Percentiles rank a stretch among this genome's conserved stretches.
Conservation (phyloP, 2,888 invertebrate genomes). For the Isoperla grammatica region DNA sequence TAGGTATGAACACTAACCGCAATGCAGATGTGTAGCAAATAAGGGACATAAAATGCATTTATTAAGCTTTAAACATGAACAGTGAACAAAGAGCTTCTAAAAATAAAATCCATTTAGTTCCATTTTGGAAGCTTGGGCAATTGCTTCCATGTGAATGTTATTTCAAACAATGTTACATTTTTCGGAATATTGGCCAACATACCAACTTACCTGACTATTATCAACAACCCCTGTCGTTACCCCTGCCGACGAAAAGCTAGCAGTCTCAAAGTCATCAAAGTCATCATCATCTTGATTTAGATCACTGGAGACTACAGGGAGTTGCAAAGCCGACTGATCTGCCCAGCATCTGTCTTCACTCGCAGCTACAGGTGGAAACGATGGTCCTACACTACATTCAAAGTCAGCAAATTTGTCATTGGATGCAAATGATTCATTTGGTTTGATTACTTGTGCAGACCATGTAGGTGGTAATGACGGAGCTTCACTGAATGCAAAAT, state of each 20-base stretch:
- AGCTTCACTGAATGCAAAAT: slow-evolving; percentile 33
- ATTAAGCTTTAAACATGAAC: too few species aligned
- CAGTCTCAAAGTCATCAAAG: slow-evolving; percentile 32
- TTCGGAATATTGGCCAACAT: too few species aligned
- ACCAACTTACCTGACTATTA: slow-evolving; percentile 18
- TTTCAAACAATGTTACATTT: too few species aligned
- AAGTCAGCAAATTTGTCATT: slow-evolving; percentile 31
- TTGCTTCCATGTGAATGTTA: too few species aligned
- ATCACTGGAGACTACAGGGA: not conserved
- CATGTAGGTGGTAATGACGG: not conserved
- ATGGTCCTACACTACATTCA: slow-evolving; percentile 4
- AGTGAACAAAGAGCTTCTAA: too few species aligned
- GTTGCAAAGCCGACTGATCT: not conserved
- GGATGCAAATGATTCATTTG: not conserved
- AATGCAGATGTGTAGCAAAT: too few species aligned
- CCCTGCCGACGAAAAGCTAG: slow-evolving; percentile 30
- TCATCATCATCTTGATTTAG: slow-evolving; percentile 27
- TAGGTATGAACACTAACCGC: too few species aligned
- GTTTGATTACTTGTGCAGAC: too few species aligned
- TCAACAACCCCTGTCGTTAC: slow-evolving; percentile 52
- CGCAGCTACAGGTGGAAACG: not conserved
- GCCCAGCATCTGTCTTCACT: slow-evolving; percentile 5
- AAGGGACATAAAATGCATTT: too few species aligned
- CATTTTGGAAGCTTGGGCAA: too few species aligned
- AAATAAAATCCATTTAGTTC: too few species aligned